Evolutionary conservation across 2,888 invertebrate species (phyloP), one percentile per base, ranked within the genome.

Genomic region (Luperina testacea): DNA sequence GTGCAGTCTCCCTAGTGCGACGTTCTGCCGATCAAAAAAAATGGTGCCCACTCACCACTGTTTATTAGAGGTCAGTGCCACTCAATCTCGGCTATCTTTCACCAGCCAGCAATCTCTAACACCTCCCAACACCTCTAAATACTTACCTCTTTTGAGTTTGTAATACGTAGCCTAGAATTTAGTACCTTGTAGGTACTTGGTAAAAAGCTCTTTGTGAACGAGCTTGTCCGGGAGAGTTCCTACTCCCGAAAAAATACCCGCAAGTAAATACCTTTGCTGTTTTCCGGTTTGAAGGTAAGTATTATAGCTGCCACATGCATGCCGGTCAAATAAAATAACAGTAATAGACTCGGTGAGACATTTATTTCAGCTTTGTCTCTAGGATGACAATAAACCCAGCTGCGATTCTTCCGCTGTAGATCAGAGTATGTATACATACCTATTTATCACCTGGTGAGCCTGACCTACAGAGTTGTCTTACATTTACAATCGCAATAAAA

Each of bases 401-500:
- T 51, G 13, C 6, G 13, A 51, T 69, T 32, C 51, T 42, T n/a
- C 42, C n/a, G n/a, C 17, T 67, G n/a, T n/a, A 45, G n/a, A 68
- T 45, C 11, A 48, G 20, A 68, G 27, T 48, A 20, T 45, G n/a
- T n/a, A 13, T 42, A n/a, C 8, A 8, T 17, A 67, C 0, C n/a
- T 67, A 68, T n/a, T 32, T 17, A 9, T 17, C 1, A 17, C 1
- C 51, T 51, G 51, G 17, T 51, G 65, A 15, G 17, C 9, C 27
- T 48, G 11, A 48, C 11, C 11, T 24, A 53, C 24, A 9, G 51
- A 24, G 38, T 57, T 17, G 17, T 51, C 8, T 68, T 20, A 24
- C 17, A 51, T 74, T 42, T 45, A 15, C 0, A 38, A n/a, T 45
- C 17, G 27, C 68, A 71, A 71, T 61, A 71, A 71, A 71, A 88